Evolutionary conservation across 2,113 vertebrate species (phyloP).

Genomic region (Myotis brandtii): DNA sequence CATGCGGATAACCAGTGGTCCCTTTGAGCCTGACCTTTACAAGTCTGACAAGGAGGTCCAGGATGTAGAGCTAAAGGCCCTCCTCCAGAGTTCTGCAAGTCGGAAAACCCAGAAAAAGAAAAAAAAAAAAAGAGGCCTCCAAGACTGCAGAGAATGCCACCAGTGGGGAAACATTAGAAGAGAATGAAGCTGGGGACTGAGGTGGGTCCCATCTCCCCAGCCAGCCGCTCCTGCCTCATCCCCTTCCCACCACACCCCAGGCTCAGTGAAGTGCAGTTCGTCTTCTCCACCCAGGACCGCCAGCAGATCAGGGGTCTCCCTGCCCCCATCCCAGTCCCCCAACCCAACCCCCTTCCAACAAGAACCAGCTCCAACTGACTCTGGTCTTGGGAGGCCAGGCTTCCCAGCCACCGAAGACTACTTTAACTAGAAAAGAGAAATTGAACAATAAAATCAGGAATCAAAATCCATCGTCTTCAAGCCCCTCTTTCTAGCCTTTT

Average conservation of each 20-base stretch:
- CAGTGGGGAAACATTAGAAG: slow-evolving; percentile 91
- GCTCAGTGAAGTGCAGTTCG: slow-evolving; percentile 75
- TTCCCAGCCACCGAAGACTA: slow-evolving; percentile 83
- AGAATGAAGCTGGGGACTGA: slow-evolving; percentile 95
- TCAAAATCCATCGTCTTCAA: slow-evolving; percentile 82
- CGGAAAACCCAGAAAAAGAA: slow-evolving; percentile 99
- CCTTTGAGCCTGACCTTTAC: slow-evolving; percentile 95
- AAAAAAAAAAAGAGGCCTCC: slow-evolving; percentile 99
- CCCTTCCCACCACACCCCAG: slow-evolving; percentile 77
- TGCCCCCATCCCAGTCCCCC: slow-evolving; percentile 58
- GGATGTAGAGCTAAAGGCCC: slow-evolving; percentile 96
- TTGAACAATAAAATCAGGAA: slow-evolving; percentile 87
- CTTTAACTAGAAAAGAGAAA: slow-evolving; percentile 82
- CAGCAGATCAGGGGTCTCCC: slow-evolving; percentile 75
- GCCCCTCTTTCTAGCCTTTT: slow-evolving; percentile 86
- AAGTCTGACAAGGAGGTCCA: slow-evolving; percentile 96
- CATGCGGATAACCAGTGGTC: slow-evolving; percentile 95
- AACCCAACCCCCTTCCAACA: slow-evolving; percentile 70
- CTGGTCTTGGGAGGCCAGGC: slow-evolving; percentile 83
- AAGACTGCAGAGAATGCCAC: slow-evolving; percentile 95
- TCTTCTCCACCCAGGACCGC: slow-evolving; percentile 69
- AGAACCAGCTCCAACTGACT: slow-evolving; percentile 82
- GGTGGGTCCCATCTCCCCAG: slow-evolving; percentile 70
- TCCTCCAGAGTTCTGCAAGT: slow-evolving; percentile 97
- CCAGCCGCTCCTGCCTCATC: slow-evolving; percentile 74